Evolutionary conservation across 1,140 invertebrate species (phyloP).

Genomic region (Cataglyphis hispanica): DNA sequence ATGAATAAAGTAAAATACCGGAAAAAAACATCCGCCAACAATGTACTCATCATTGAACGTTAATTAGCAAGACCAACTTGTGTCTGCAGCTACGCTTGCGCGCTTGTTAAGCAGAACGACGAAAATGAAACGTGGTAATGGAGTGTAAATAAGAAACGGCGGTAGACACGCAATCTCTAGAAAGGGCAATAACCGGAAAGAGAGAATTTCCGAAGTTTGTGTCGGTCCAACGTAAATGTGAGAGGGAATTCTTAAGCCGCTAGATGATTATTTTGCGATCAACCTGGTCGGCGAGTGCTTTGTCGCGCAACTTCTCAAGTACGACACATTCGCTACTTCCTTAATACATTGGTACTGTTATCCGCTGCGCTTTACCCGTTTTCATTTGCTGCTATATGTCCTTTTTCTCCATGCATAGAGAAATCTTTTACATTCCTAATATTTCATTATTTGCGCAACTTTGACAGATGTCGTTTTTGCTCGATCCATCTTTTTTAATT

Average conservation of each 20-base stretch:
- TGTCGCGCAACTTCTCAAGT: constrained; percentile 66
- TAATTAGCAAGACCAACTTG: constrained; percentile 69
- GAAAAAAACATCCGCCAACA: constrained; percentile 37
- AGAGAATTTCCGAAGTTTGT: constrained; percentile 52
- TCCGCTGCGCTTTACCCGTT: background rate
- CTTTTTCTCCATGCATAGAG: background rate
- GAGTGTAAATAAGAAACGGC: constrained; percentile 70
- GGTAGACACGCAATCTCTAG: constrained; percentile 74
- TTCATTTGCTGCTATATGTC: background rate
- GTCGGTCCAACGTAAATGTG: constrained; percentile 17
- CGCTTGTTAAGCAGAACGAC: constrained; percentile 66
- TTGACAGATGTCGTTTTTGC: background rate
- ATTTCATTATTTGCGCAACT: background rate
- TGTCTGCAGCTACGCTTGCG: background rate
- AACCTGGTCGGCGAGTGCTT: constrained; percentile 4
- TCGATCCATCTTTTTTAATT: background rate
- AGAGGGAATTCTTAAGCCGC: constrained; percentile 16
- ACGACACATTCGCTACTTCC: constrained; percentile 50
- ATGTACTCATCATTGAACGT: constrained; percentile 75
- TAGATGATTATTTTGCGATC: constrained; percentile 57
- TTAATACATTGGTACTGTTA: constrained; percentile 41
- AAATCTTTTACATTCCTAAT: background rate
- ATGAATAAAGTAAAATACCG: background rate
- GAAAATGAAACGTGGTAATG: constrained; percentile 73
- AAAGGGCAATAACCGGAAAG: constrained; percentile 78